Evolutionary conservation across 2,888 invertebrate species (phyloP), one percentile per base, ranked within the genome.

Genomic region (Drepanosiphum platanoidis): DNA sequence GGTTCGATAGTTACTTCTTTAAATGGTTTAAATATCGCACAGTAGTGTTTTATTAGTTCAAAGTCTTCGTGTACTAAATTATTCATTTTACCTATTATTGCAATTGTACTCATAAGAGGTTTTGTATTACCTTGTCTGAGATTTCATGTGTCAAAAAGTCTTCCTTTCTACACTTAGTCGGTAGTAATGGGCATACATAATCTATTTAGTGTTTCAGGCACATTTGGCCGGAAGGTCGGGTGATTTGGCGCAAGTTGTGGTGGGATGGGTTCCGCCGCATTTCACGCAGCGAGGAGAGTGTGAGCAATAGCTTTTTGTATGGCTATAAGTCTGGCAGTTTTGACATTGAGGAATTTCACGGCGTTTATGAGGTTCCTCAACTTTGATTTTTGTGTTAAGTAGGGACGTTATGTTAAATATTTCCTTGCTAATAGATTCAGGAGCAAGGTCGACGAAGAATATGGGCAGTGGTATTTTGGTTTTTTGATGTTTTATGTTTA

Each of bases 11-110:
- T 83, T 18, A 83, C 75, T 71, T 83, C 87, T 61, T 82, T 87
- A 9, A 87, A 86, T 42, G 86, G 86, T 66, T 86, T 74, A 22
- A 87, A 61, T 34, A 83, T 13, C 13, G 58, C 64, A 74, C 83
- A 86, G 3, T 75, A 82, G 36, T 77, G 74, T 70, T 86, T 77
- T 30, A 86, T 66, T 34, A 86, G 9, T 39, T 34, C 27, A 79
- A 78, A 86, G 68, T 86, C 86, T 68, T 86, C 68, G n/a, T 87
- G 70, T 15, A 86, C 84, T 18, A 86, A 58, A 72, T 77, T 61
- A n/a, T 75, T 64, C 13, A 86, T 77, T 42, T 86, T 72, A 72
- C 72, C 82, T 70, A 75, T 74, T 78, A 82, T 22, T 87, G 74
- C 79, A 11, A 78, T 39, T 75, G 75, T 18, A 82, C 71, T 9